These are phyloP conservation scores for Gavia stellata DNA, from an alignment of 2,113 vertebrate species.

Conservation along the genomic window DNA sequence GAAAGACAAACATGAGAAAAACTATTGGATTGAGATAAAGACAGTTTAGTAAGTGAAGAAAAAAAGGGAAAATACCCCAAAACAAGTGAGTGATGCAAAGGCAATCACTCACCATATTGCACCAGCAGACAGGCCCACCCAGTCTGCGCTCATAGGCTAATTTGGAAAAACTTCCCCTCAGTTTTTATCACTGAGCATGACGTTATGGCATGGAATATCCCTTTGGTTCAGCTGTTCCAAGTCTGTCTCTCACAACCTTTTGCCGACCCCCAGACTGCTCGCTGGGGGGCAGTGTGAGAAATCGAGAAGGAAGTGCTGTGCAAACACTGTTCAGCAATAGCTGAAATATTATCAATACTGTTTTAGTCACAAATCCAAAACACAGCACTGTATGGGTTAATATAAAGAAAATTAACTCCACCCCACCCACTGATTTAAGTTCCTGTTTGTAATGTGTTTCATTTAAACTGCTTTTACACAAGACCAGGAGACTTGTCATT, in stretches of 20 bases:
- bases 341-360: neutral
- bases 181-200: neutral
- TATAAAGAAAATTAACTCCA: neutral
- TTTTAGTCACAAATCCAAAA: neutral
- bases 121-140: neutral
- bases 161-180: neutral
- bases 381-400: neutral
- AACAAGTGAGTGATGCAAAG: neutral
- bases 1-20: neutral
- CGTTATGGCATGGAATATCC: neutral
- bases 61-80: neutral
- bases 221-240: neutral
- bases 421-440: neutral
- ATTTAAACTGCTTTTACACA: neutral
- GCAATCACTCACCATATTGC: neutral
- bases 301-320: neutral
- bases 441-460: neutral
- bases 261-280: fast-evolving
- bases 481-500: neutral
- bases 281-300: fast-evolving
- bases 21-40: neutral
- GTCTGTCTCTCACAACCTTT: neutral
- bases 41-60: neutral
- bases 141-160: fast-evolving
- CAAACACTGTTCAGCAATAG: neutral